These are phyloP conservation scores for Sebastes kiyomatsui DNA, from an alignment of 2,797 vertebrate species.

Conservation along the genomic window DNA sequence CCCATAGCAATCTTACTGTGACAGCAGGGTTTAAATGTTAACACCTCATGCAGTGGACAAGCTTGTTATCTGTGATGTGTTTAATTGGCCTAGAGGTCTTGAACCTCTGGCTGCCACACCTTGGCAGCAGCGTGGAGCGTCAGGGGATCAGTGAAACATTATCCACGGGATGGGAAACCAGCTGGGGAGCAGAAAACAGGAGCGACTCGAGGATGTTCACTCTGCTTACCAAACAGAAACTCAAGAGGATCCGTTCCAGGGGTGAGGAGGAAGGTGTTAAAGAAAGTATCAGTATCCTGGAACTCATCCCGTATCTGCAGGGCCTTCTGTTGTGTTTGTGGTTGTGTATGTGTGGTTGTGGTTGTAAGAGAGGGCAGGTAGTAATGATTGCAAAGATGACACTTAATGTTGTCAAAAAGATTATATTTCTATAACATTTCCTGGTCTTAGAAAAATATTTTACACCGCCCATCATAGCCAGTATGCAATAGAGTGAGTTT, in stretches of 20 bases:
- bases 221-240: conserved; percentile 76
- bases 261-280: conserved; percentile 66
- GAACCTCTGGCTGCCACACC: conserved; percentile 50
- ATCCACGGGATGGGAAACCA: conserved; percentile 61
- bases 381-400: conserved; percentile 18
- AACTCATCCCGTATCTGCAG: conserved; percentile 51
- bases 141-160: conserved; percentile 59
- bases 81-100: conserved; percentile 48
- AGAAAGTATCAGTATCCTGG: conserved; percentile 63
- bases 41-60: conserved; percentile 4
- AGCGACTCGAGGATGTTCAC: conserved; percentile 66
- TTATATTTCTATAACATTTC: background rate
- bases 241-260: conserved; percentile 56
- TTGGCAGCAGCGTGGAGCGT: conserved; percentile 36
- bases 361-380: background rate
- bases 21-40: background rate
- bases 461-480: background rate
- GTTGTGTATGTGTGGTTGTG: background rate
- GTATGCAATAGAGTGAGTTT: conserved; percentile 12
- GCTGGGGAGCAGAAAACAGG: conserved; percentile 64
- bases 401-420: conserved; percentile 3
- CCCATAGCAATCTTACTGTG: background rate
- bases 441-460: conserved; percentile 37
- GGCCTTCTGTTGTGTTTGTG: conserved; percentile 30
- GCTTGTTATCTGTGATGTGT: conserved; percentile 24